Conservation (phyloP, 92 coral and sea anemone genomes). For the Zoanthus sociatus region DNA sequence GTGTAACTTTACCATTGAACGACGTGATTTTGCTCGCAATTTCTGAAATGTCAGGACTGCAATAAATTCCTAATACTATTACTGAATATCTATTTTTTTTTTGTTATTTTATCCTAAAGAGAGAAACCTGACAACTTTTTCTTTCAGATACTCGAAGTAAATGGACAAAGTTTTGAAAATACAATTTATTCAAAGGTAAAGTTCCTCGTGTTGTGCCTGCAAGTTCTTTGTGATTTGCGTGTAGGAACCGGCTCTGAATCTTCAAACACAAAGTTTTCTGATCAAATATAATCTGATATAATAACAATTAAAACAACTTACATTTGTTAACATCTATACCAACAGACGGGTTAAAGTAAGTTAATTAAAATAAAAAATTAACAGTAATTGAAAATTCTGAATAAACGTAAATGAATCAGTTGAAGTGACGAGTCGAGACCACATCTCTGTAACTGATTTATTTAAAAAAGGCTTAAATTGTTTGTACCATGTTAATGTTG, state of each 20-base stretch:
- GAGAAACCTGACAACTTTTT: not conserved
- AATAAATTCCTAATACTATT: too few species aligned
- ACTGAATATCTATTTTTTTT: too few species aligned
- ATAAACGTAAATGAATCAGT: not conserved
- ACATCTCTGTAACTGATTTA: not conserved
- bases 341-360: not conserved
- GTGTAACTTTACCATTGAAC: too few species aligned
- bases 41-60: too few species aligned
- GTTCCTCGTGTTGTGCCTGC: not conserved
- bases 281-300: not conserved
- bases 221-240: too few species aligned
- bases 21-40: too few species aligned
- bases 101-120: too few species aligned
- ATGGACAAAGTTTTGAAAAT: slow-evolving; percentile 38
- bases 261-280: not conserved
- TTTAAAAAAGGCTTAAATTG: not conserved
- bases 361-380: not conserved
- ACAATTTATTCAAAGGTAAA: slow-evolving; percentile 37
- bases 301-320: not conserved
- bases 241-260: too few species aligned
- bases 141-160: slow-evolving; percentile 40
- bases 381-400: not conserved
- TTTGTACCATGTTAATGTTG: not conserved
- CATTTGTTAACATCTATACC: not conserved
- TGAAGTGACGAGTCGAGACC: not conserved